Base-by-base conservation (phyloP, 37 sponge, comb jelly and placozoan species). In the Halisarca cf. caerulea region DNA sequence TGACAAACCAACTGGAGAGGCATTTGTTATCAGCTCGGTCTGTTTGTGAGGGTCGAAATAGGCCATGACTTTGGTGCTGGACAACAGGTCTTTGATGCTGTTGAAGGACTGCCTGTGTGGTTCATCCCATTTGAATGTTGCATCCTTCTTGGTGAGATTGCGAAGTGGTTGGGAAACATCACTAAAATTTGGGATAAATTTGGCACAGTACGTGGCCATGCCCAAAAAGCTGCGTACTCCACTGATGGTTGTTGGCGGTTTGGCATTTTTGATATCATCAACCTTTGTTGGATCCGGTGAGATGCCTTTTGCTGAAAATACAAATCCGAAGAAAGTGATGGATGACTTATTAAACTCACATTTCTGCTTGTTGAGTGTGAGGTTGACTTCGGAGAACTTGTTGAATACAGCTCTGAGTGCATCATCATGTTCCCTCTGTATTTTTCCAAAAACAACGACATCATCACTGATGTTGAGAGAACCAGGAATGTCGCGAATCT, bases 291-390 rank as follows among this genome's bases (percentile, higher is more conserved):
- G 83, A 23, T 82, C 83, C n/a, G n/a, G n/a, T n/a, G n/a, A n/a
- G n/a, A n/a, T n/a, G n/a, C n/a, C n/a, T n/a, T n/a, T n/a, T 39
- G 83, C 71, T 9, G 71, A 17, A 21, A 85, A 40, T 45, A 85
- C 27, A 34, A 58, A 80, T 4, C 86, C 86, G 25, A 85, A 45
- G 79, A 85, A 85, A 14, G 23, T 59, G 43, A 85, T 17, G 30
- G 32, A 43, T 23, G 23, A 14, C 66, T 85, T 81, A 35, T 80
- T 17, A 79, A 85, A 78, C 14, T 59, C 27, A 40, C 80, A 78
- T 54, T 85, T 85, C 28, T 85, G 79, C 18, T 40, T 21, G 80
- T 85, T 78, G 17, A 85, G 86, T 1, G 86, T 79, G 24, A 79
- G 62, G 41, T 53, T 66, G 30, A 66, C 62, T 25, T n/a, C n/a